Base-by-base conservation (phyloP, 2,113 vertebrate species). In the Entelurus aequoreus region DNA sequence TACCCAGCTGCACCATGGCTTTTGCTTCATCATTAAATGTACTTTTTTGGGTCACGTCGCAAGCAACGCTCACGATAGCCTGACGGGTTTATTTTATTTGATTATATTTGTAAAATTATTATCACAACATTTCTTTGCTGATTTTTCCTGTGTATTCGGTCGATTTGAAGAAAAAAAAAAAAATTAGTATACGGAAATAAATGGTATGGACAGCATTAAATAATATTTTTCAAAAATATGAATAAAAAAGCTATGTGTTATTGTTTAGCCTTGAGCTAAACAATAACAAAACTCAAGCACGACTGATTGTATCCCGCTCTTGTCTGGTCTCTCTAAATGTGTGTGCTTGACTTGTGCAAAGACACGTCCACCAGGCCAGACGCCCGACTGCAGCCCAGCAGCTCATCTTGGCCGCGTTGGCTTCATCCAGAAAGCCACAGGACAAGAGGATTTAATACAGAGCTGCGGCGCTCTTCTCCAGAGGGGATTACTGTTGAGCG, bases 361-460 rank as follows among this genome's bases (percentile, higher is more conserved):
- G 68, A 78, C 74, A 57, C 60, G 66, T 65, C 57, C 60, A 66
- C 48, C 69, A 80, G 76, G 72, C 72, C 67, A 64, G 48, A 76
- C 74, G 54, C 70, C 72, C 74, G 76, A 60, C 59, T 75, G 54
- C 70, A 73, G 76, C 81, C 85, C 73, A 72, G 37, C 59, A 58
- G 71, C 79, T 84, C 79, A 74, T 75, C 76, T 74, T 55, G 48
- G 61, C 71, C 66, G 62, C 56, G 69, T 72, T 78, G 66, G 73
- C 79, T 83, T 85, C 79, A 76, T 76, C 82, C 80, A 82, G 71
- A 82, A 79, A 84, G 72, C 79, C 74, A 77, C 60, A 14, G 78
- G 77, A 81, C 81, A 83, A 84, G 79, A 80, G 84, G 84, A 86
- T 88, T 85, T 87, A 86, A 81, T 74, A 76, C 77, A 77, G 76